These are phyloP conservation scores for Hylaea fasciaria DNA, from an alignment of 2,888 invertebrate genomes.

Conservation along the genomic window DNA sequence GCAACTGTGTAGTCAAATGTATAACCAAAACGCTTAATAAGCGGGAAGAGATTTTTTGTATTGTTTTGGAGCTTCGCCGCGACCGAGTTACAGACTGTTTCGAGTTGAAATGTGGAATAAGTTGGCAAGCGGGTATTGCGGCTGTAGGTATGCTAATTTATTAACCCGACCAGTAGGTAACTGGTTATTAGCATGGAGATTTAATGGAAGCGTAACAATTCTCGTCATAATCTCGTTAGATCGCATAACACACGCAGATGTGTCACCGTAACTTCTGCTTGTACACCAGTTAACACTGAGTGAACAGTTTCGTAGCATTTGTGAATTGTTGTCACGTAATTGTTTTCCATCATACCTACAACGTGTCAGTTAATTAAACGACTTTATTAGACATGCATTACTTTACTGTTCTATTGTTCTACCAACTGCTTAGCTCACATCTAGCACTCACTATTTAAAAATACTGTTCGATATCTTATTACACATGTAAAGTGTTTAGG, in stretches of 20 bases:
- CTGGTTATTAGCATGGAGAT: conserved; percentile 52
- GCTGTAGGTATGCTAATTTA: conserved; percentile 54
- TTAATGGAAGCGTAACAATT: conserved; percentile 31
- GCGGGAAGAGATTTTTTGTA: conserved; percentile 43
- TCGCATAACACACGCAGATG: conserved; percentile 36
- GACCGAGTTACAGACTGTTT: conserved; percentile 42
- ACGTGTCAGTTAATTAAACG: background rate
- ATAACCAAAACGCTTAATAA: conserved; percentile 52
- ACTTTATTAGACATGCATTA: too few species aligned
- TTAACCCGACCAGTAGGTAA: conserved; percentile 45
- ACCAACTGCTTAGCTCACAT: too few species aligned
- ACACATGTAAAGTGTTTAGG: too few species aligned
- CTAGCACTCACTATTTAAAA: too few species aligned
- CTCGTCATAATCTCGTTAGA: conserved; percentile 41
- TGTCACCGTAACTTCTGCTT: conserved; percentile 34
- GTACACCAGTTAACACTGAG: conserved; percentile 29
- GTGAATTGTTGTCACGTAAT: conserved; percentile 1
- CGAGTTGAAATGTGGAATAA: conserved; percentile 47
- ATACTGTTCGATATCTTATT: too few species aligned
- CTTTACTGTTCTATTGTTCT: too few species aligned
- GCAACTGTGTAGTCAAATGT: conserved; percentile 45
- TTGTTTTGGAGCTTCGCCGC: conserved; percentile 44
- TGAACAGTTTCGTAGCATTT: conserved; percentile 8
- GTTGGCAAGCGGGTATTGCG: conserved; percentile 46
- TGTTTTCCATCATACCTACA: background rate